Evolutionary conservation across 2,797 vertebrate genomes (phyloP), one percentile per base, ranked within the genome.

Genomic region (Eurystomus glaucurus): DNA sequence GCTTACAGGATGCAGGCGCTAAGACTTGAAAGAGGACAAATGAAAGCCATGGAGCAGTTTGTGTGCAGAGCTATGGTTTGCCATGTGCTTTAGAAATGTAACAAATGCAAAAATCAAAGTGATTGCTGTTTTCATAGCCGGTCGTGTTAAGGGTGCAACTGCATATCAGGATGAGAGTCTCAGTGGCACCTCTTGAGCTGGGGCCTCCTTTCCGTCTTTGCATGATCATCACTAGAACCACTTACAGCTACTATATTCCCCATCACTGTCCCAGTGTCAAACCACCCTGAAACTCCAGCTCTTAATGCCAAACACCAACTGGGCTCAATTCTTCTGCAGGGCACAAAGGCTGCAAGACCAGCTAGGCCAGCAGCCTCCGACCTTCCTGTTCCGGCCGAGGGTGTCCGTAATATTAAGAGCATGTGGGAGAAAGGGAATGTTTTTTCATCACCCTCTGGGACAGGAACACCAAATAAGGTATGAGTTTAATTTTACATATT

Each of bases 361-460:
- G 94, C 98, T 28, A 99, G 99, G 95, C 96, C 99, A 2, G 99
- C 98, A 55, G 98, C 99, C 2, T 98, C 98, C 1, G 99, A 99
- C 92, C 98, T 99, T 43, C 99, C 99, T 2, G 97, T 99, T 94
- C 99, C 99, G 48, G 98, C 98, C 0, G 98, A 98, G 60, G 99
- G 99, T 0, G 99, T 99, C 37, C 99, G 99, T 85, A 99, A 98
- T 66, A 99, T 99, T 97, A 99, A 99, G 98, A 99, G 99, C 98
- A 99, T 99, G 99, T 99, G 99, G 99, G 99, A 99, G 98, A 99
- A 99, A 94, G 99, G 99, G 77, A 99, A 99, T 25, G 99, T 99
- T 60, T 99, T 99, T 88, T 96, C 98, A 68, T 98, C 99, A 14
- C 98, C 99, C 9, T 97, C 98, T 61, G 97, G 97, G n/a, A 93